phyloP scores from a whole-genome alignment of 2,888 invertebrate genomes.

The Chymomyza fuscimana region DNA sequence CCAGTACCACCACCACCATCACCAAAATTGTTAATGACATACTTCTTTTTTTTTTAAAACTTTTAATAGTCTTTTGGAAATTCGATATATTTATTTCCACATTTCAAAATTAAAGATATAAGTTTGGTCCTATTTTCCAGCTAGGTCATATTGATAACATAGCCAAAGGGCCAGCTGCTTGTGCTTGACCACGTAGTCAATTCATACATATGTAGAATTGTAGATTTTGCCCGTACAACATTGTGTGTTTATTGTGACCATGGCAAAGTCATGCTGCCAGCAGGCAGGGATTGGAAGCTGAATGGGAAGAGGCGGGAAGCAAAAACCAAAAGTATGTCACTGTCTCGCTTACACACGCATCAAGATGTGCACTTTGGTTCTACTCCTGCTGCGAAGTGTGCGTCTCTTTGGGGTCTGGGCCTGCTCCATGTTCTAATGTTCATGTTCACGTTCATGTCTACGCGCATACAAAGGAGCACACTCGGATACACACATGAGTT shows the following conservation, averaged over 20 bases:
- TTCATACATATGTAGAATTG: not conserved
- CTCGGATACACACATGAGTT: constrained; percentile 14
- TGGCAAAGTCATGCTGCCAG: not conserved
- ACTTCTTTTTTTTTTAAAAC: no score
- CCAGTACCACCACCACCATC: no score
- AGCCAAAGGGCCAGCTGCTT: not conserved
- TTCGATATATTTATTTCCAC: no score
- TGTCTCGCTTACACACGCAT: not conserved
- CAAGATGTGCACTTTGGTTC: not conserved
- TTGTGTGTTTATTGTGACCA: not conserved
- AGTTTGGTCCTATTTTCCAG: no score
- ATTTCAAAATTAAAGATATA: no score
- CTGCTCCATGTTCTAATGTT: not conserved
- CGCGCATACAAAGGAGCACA: constrained; percentile 13
- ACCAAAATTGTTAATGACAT: no score
- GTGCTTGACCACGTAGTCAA: not conserved
- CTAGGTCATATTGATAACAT: not conserved
- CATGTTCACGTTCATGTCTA: constrained; percentile 9
- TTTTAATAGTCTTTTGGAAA: no score
- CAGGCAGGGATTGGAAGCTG: not conserved
- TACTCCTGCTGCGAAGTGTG: not conserved
- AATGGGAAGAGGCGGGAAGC: not conserved
- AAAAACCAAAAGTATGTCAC: not conserved
- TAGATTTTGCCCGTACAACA: not conserved
- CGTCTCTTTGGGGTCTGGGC: not conserved